Base-by-base conservation (phyloP, 2,888 invertebrate genomes). In the Neuroscelio doddi region DNA sequence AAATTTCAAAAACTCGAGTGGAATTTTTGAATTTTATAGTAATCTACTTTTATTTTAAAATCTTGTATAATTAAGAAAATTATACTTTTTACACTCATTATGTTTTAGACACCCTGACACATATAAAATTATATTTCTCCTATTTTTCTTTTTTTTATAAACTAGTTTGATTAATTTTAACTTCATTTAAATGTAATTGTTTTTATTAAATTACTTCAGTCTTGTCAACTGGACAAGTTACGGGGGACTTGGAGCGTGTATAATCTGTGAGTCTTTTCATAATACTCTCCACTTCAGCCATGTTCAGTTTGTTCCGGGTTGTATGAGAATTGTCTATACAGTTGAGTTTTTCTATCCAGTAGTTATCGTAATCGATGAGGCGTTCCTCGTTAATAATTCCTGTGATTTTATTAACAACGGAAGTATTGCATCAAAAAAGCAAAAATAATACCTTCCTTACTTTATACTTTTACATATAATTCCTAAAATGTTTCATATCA, bases 311-410 rank as follows among this genome's bases (percentile, higher is more conserved):
- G 3, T 71, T 68, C 12, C 59, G 44, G 2, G 45, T 39, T 3
- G 75, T 74, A 51, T 80, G 80, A 21, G 63, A 50, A 15, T 66
- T 70, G 47, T 80, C 77, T 21, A 78, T 41, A 21, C 66, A 70
- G 1, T 68, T 65, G 4, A 80, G 64, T 64, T 75, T 79, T 14
- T 76, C 73, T 3, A 69, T 66, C 80, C 77, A 77, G 36, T 75
- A 69, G n/a, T 71, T 70, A 41, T 80, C 80, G 45, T 77, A 72
- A 69, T 69, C 70, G 26, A 56, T 46, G 1, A 62, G 8, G 8
- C 76, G 71, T 15, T 73, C 69, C 15, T 72, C 71, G 29, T 68
- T 68, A 5, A 73, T 53, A 29, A 21, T 24, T 15, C 72, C 76
- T 75, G 46, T 14, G 14, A 52, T 41, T 14, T 36, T 16, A 57